A percentile compares a stretch with the other conserved stretches of the same genome.
These are phyloP conservation scores for Teleopsis dalmanni DNA, from an alignment of 1,140 invertebrate genomes.

Conservation along the genomic window DNA sequence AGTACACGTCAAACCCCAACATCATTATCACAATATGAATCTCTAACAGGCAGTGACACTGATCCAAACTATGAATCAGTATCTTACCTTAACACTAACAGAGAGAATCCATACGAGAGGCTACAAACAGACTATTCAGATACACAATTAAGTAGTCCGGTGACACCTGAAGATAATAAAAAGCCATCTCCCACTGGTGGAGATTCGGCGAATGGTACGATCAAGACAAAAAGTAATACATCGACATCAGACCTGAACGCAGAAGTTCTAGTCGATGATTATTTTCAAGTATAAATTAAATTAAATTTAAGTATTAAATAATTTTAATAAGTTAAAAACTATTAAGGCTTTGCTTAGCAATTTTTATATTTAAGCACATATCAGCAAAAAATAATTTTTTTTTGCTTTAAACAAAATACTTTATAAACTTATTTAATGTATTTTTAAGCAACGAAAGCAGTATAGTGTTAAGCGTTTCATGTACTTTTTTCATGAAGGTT, in stretches of 20 bases:
- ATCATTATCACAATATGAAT: slow-evolving; percentile 54
- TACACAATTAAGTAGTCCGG: slow-evolving; percentile 32
- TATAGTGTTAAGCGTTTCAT: no score
- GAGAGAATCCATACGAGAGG: slow-evolving; percentile 28
- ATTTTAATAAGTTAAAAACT: neutral
- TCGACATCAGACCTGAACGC: slow-evolving; percentile 9
- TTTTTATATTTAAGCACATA: slow-evolving; percentile 5
- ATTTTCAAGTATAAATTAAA: slow-evolving; percentile 32
- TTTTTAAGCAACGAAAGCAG: no score
- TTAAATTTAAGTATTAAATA: no score
- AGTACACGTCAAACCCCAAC: slow-evolving; percentile 24
- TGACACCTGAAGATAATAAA: slow-evolving; percentile 10
- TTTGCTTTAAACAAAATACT: no score
- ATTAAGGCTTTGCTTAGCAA: slow-evolving; percentile 10
- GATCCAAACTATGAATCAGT: slow-evolving; percentile 68
- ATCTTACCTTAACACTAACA: slow-evolving; percentile 38
- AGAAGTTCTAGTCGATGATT: slow-evolving; percentile 25
- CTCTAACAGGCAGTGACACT: slow-evolving; percentile 63
- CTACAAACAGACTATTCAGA: slow-evolving; percentile 25
- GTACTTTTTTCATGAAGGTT: no score
- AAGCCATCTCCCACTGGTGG: neutral
- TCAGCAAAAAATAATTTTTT: no score
- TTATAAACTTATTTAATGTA: no score
- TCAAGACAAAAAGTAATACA: slow-evolving; percentile 6
- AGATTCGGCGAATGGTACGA: neutral